Base-by-base conservation (phyloP, 2,113 vertebrate species). In the Gavia stellata region DNA sequence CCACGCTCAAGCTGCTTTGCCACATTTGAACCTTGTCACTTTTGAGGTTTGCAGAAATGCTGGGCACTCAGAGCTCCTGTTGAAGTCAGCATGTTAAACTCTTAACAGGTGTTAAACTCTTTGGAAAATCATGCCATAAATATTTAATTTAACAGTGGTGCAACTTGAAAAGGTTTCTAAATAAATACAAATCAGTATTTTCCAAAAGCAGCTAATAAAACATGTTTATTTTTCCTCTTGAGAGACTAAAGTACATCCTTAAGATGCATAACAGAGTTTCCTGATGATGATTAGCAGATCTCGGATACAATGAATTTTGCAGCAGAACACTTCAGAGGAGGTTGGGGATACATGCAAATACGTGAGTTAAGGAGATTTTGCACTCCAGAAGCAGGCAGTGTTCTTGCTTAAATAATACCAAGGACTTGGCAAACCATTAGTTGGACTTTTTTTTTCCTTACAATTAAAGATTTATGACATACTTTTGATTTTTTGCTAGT, bases 171-270 rank as follows among this genome's bases (percentile, higher is more conserved):
- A 97, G 93, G 66, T 96, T 91, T 97, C 79, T 96, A 91, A 95
- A 95, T 95, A 96, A 97, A 97, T 97, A 96, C 79, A 92, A 95
- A 95, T 96, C 91, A 93, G 93, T 96, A 96, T 97, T 97, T 97
- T 97, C 94, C 94, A 94, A 97, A 97, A 97, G 94, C 94, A 95
- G 81, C 86, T 96, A 94, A 96, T 97, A 97, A 97, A 97, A 91
- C 50, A 8, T 97, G 80, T 95, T 97, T 97, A 96, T 96, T 97
- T 97, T 96, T 95, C 91, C 94, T 91, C 94, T 97, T 88, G 87
- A 95, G 96, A 87, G 58, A 74, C 36, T 96, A 92, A 92, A 97
- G 97, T 95, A 71, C 66, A 1, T 97, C 91, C 91, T 97, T 91
- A 94, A 95, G 93, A 93, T 96, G 94, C 93, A 21, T 95, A 90